Percentiles rank a stretch among this genome's conserved stretches.
Evolutionary conservation across 92 coral and sea anemone species (phyloP).

Genomic region (Heteractis magnifica): DNA sequence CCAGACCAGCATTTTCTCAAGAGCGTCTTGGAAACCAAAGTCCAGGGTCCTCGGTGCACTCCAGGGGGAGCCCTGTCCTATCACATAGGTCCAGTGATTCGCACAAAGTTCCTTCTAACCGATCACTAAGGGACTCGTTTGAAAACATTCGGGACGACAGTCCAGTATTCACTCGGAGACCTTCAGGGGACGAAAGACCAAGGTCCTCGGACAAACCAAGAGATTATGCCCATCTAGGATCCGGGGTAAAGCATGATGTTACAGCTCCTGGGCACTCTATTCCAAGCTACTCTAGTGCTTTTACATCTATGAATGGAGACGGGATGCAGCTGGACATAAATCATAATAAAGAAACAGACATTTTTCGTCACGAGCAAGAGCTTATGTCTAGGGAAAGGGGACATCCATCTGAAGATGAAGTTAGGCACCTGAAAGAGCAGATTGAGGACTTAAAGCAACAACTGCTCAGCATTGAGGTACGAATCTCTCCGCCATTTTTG

Average conservation of each 20-base stretch:
- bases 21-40: background rate
- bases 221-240: conserved; percentile 19
- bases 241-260: conserved; percentile 14
- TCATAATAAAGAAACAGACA: conserved; percentile 32
- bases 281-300: conserved; percentile 53
- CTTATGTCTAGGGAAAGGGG: conserved; percentile 32
- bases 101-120: background rate
- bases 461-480: conserved; percentile 62
- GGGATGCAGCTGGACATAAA: conserved; percentile 1
- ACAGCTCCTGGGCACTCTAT: conserved; percentile 27
- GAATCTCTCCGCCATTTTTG: background rate
- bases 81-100: conserved; percentile 8
- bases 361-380: conserved; percentile 51
- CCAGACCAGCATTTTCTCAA: background rate
- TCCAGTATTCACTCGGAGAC: background rate
- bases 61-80: conserved; percentile 11
- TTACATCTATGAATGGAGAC: conserved; percentile 37
- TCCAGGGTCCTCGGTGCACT: background rate
- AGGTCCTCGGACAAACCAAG: conserved; percentile 26
- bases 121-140: background rate
- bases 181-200: conserved; percentile 24
- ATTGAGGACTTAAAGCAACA: conserved; percentile 68
- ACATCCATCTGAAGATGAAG: conserved; percentile 49
- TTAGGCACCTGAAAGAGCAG: conserved; percentile 30
- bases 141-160: background rate